These are phyloP conservation scores for Sander vitreus DNA, from an alignment of 2,113 vertebrate genomes.

Conservation along the genomic window DNA sequence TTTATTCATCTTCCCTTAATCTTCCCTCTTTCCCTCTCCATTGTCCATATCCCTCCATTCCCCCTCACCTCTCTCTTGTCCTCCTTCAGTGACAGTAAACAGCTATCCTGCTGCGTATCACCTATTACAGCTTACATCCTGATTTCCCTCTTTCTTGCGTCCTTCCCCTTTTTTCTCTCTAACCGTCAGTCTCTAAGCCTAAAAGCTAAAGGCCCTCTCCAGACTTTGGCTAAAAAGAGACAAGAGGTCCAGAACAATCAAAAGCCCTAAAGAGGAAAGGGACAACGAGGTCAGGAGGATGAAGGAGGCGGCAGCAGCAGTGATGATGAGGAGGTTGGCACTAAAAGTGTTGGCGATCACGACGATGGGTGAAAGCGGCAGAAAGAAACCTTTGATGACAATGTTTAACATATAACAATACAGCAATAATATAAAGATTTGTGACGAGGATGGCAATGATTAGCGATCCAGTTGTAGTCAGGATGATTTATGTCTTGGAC, in stretches of 20 bases:
- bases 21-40: constrained; percentile 51
- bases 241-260: constrained; percentile 77
- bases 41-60: constrained; percentile 39
- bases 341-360: constrained; percentile 31
- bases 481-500: too few species aligned
- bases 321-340: constrained; percentile 50
- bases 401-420: constrained; percentile 53
- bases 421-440: constrained; percentile 9
- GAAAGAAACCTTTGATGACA: constrained; percentile 34
- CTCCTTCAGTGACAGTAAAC: constrained; percentile 77
- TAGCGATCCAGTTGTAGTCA: too few species aligned
- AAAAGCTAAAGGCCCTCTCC: constrained; percentile 79
- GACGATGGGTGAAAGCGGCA: not conserved
- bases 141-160: constrained; percentile 66
- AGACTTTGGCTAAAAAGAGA: constrained; percentile 76
- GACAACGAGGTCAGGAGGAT: constrained; percentile 27
- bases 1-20: constrained; percentile 57
- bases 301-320: constrained; percentile 28
- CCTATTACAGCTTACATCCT: constrained; percentile 79
- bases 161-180: constrained; percentile 37
- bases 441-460: not conserved
- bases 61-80: constrained; percentile 47
- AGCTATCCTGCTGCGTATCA: constrained; percentile 79
- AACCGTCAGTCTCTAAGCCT: constrained; percentile 71
- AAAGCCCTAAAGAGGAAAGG: constrained; percentile 37